Evolutionary conservation across 2,797 vertebrate genomes (phyloP).

Genomic region (Garrulus glandarius): DNA sequence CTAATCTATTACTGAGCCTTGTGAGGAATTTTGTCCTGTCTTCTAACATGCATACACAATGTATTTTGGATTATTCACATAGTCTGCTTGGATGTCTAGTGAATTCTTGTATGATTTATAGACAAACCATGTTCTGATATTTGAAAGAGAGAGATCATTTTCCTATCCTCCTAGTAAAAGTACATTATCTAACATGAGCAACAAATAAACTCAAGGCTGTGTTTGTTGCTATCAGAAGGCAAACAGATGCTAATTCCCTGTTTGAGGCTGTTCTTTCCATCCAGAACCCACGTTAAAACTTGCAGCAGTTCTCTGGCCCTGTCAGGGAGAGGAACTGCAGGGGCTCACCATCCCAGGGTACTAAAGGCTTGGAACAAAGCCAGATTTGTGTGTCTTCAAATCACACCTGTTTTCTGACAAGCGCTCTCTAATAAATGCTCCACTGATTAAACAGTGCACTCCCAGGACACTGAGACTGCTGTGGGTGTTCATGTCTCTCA

Average conservation of each 20-base stretch:
- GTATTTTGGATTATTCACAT: neutral
- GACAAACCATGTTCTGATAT: neutral
- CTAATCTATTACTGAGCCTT: neutral
- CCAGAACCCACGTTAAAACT: neutral
- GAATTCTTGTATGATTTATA: neutral
- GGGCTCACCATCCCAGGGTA: neutral
- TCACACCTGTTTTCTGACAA: neutral
- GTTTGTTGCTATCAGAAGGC: neutral
- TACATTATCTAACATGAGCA: neutral
- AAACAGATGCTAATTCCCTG: neutral
- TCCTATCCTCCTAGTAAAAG: neutral
- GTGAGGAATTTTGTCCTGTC: neutral
- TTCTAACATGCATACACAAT: neutral
- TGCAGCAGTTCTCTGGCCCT: neutral
- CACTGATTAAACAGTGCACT: neutral
- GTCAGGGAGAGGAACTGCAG: neutral
- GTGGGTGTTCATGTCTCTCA: neutral
- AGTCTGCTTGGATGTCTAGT: neutral
- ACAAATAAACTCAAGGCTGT: neutral
- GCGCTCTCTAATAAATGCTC: neutral
- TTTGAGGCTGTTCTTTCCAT: neutral
- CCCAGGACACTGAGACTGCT: neutral
- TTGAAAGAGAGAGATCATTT: neutral
- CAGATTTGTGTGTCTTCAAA: neutral
- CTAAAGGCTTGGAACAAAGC: neutral